phyloP scores from a whole-genome alignment of 1,140 invertebrate genomes.

The Lamellibrachia luymesi region DNA sequence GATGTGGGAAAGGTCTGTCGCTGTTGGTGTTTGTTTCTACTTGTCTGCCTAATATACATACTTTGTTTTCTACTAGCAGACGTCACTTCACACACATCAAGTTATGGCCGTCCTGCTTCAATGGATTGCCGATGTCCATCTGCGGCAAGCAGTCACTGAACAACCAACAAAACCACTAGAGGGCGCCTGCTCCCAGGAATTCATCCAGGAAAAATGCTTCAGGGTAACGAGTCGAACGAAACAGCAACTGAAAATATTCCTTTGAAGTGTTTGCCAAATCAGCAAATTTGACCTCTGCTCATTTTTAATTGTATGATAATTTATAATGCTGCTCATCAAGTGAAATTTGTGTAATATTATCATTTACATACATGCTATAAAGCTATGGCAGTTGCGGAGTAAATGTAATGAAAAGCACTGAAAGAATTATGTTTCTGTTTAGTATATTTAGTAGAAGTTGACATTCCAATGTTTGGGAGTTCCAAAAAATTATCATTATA shows the following conservation, averaged over 20 bases:
- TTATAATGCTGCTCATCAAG: no score
- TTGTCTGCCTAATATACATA: neutral
- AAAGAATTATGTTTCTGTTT: no score
- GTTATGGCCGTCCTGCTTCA: slow-evolving; percentile 45
- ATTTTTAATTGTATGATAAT: no score
- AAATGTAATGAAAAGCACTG: no score
- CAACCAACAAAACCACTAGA: slow-evolving; percentile 43
- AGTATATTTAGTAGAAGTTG: no score
- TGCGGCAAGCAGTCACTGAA: slow-evolving; percentile 44
- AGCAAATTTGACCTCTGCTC: neutral
- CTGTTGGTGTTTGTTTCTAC: no score
- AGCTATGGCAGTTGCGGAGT: no score
- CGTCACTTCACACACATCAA: slow-evolving; percentile 30
- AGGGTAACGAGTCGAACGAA: slow-evolving; percentile 35
- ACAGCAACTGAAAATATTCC: neutral
- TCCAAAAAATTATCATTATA: no score
- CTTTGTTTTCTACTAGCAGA: slow-evolving; percentile 26
- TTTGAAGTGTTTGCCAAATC: neutral
- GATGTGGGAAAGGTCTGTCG: no score
- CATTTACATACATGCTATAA: no score
- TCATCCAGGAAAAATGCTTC: slow-evolving; percentile 48
- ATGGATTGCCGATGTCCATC: slow-evolving; percentile 51
- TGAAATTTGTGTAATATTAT: no score
- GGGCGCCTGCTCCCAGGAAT: slow-evolving; percentile 37
- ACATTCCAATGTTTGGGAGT: no score